Conservation (phyloP, 2,113 vertebrate species). For the Pogonocichla stellata region DNA sequence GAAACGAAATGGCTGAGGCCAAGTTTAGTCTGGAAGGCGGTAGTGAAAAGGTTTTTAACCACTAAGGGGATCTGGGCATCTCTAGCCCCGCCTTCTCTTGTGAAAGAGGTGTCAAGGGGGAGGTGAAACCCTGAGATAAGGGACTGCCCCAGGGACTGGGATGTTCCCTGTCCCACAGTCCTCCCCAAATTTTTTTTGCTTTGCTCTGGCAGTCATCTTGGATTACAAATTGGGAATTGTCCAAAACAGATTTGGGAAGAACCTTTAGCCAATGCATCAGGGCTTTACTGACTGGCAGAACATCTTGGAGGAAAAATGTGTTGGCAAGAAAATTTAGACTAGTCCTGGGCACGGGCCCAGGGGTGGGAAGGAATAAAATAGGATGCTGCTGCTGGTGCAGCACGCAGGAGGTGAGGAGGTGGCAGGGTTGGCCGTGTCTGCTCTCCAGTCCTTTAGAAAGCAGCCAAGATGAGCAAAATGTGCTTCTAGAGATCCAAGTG, state of each 20-base stretch:
- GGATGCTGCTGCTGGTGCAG: neutral
- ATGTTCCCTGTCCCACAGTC: neutral
- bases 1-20: neutral
- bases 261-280: neutral
- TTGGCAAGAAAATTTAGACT: constrained; percentile 28
- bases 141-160: neutral
- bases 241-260: constrained; percentile 27
- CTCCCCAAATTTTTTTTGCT: neutral
- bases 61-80: neutral
- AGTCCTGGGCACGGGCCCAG: neutral
- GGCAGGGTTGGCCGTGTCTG: neutral
- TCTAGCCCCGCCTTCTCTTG: neutral
- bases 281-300: constrained; percentile 11
- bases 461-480: neutral
- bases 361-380: constrained; percentile 9
- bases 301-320: constrained; percentile 1
- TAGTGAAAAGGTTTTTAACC: neutral
- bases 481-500: neutral
- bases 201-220: neutral
- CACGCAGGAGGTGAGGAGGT: neutral
- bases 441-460: neutral
- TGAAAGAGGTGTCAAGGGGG: neutral
- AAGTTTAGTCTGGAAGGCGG: neutral
- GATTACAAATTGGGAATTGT: neutral
- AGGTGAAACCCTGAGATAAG: neutral